These are phyloP conservation scores for Ammospiza nelsoni DNA, from an alignment of 2,113 vertebrate species.

Conservation along the genomic window DNA sequence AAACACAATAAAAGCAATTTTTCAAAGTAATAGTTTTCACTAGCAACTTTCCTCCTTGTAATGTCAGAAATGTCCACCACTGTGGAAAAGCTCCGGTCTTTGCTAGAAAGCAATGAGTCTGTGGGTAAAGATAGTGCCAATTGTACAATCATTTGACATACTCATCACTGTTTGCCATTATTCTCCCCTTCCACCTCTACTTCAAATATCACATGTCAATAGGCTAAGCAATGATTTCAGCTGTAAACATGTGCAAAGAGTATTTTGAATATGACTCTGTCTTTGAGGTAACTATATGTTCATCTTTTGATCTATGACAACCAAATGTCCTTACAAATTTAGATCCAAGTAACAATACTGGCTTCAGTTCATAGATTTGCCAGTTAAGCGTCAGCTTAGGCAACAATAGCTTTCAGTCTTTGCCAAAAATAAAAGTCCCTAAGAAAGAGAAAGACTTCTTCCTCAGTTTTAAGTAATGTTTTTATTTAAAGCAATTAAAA, in stretches of 20 bases:
- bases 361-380: conserved; percentile 50
- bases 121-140: neutral
- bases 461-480: conserved; percentile 11
- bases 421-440: conserved; percentile 22
- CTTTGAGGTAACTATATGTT: neutral
- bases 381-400: neutral
- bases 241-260: neutral
- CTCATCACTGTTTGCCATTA: neutral
- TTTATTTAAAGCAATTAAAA: conserved; percentile 22
- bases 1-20: neutral
- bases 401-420: conserved; percentile 46
- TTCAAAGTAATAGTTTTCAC: neutral
- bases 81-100: neutral
- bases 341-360: conserved; percentile 57
- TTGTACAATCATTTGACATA: neutral
- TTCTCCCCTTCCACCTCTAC: neutral
- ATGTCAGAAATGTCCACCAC: neutral
- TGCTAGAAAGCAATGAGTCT: neutral
- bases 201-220: neutral
- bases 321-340: conserved; percentile 28
- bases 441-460: conserved; percentile 23
- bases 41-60: neutral
- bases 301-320: neutral
- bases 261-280: neutral
- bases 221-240: neutral